Percentiles rank a stretch among this genome's conserved stretches.
These are phyloP conservation scores for Boloria euphrosyne DNA, from an alignment of 2,888 invertebrate species.

Conservation along the genomic window DNA sequence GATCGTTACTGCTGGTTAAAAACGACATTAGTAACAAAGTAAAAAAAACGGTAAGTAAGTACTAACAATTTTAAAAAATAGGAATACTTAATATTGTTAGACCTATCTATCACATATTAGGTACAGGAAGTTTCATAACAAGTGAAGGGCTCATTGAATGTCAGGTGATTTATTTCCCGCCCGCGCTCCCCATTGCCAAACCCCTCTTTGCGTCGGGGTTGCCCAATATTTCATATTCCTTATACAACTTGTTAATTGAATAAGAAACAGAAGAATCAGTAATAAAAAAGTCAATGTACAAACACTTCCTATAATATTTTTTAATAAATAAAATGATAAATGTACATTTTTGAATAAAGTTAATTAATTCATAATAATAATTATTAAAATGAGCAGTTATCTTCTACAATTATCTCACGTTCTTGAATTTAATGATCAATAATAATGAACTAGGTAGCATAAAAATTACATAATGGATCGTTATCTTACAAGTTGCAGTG, in stretches of 20 bases:
- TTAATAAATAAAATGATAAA: too few relatives aligned
- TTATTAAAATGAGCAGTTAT: background rate
- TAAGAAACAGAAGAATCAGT: too few relatives aligned
- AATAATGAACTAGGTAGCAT: constrained; percentile 9
- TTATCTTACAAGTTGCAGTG: constrained; percentile 46
- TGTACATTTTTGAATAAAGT: too few relatives aligned
- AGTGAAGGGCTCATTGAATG: constrained; percentile 64
- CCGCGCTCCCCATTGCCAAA: constrained; percentile 45
- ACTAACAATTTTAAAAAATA: background rate
- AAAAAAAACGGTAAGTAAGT: background rate
- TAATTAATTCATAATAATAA: too few relatives aligned
- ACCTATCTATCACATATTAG: constrained; percentile 40
- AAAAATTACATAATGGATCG: constrained; percentile 50
- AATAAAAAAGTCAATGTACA: too few relatives aligned
- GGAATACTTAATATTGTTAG: background rate
- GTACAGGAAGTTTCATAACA: constrained; percentile 52
- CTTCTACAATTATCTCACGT: background rate
- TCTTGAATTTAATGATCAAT: constrained; percentile 4
- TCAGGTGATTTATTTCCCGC: constrained; percentile 66
- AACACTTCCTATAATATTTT: too few relatives aligned
- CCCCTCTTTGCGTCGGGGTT: constrained; percentile 28
- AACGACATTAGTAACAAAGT: background rate
- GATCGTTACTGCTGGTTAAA: constrained; percentile 10
- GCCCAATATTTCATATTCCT: constrained; percentile 27
- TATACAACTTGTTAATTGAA: too few relatives aligned